phyloP scores from a whole-genome alignment of 2,113 vertebrate species.

The Psilopsiagon aurifrons region DNA sequence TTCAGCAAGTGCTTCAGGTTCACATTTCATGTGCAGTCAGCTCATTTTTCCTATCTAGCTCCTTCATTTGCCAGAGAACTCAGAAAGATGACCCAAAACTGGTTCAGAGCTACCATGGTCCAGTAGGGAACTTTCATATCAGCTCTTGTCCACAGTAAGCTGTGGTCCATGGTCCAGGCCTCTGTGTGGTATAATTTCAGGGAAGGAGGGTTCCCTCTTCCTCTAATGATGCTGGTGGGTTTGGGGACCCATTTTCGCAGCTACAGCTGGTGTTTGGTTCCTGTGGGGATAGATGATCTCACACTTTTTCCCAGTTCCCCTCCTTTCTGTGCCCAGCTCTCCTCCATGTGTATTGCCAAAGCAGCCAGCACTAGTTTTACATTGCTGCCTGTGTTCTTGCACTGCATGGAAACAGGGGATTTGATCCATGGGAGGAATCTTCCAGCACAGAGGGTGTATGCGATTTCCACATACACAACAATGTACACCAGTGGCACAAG shows the following conservation, averaged over 20 bases:
- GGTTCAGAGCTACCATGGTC: not conserved
- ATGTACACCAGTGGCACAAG: not conserved
- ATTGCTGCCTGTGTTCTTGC: not conserved
- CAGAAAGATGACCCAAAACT: not conserved
- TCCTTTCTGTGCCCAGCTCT: not conserved
- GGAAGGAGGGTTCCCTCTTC: not conserved
- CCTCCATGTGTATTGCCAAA: not conserved
- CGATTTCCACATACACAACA: not conserved
- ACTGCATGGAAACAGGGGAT: not conserved
- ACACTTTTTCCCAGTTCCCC: not conserved
- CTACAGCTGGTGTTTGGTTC: not conserved
- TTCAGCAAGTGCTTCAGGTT: not conserved
- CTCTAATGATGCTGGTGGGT: not conserved
- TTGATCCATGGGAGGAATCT: not conserved
- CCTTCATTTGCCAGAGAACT: not conserved
- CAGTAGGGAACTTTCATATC: not conserved
- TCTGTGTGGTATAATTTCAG: not conserved
- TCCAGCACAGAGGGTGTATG: not conserved
- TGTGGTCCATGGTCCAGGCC: fast-evolving
- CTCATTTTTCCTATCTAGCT: not conserved
- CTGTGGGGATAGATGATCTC: not conserved
- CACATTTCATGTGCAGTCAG: not conserved
- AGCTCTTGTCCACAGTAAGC: not conserved
- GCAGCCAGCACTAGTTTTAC: not conserved
- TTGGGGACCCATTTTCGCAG: not conserved